Conservation (phyloP, 1,140 invertebrate genomes). For the Drosophila grimshawi region DNA sequence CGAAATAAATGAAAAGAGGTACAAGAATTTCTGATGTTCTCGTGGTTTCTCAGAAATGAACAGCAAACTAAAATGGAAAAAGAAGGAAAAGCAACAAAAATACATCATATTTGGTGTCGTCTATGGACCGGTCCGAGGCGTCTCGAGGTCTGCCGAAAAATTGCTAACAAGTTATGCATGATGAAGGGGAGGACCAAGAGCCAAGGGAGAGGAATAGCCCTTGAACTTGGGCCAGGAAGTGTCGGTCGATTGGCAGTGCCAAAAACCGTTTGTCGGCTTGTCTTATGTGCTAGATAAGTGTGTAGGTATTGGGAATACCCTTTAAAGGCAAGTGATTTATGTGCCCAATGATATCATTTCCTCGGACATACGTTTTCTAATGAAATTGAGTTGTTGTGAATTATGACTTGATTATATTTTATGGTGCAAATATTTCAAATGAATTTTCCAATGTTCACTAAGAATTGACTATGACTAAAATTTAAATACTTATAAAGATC, state of each 20-base stretch:
- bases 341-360: constrained; percentile 9
- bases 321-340: background rate
- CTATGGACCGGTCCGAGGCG: constrained; percentile 45
- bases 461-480: background rate
- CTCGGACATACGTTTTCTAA: background rate
- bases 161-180: constrained; percentile 34
- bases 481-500: background rate
- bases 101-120: constrained; percentile 51
- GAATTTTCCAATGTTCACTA: background rate
- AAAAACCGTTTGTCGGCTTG: constrained; percentile 16
- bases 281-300: background rate
- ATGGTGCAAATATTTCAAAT: background rate
- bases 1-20: constrained; percentile 36
- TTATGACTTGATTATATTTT: background rate
- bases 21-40: constrained; percentile 61
- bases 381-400: background rate
- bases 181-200: background rate
- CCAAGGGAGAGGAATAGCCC: constrained; percentile 26
- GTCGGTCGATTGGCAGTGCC: constrained; percentile 57
- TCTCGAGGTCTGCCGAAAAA: constrained; percentile 64
- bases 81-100: constrained; percentile 25
- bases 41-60: constrained; percentile 50
- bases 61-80: background rate
- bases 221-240: constrained; percentile 75
- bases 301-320: background rate